These are phyloP conservation scores for Pectinophora gossypiella DNA, from an alignment of 1,140 invertebrate species.

Conservation along the genomic window DNA sequence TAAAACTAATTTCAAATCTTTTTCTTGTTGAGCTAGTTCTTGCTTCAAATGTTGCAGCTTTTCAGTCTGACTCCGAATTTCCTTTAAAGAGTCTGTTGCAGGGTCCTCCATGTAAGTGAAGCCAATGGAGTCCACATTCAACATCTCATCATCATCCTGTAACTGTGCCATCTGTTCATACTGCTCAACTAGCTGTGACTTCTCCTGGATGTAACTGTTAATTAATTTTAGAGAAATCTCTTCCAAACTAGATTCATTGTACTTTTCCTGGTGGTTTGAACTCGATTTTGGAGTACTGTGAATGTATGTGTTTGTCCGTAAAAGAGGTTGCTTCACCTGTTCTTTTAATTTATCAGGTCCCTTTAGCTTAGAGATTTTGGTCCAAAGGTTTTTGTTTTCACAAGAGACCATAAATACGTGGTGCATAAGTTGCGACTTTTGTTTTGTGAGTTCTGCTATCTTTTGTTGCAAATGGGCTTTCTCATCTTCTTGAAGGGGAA, in stretches of 20 bases:
- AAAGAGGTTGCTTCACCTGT: constrained; percentile 57
- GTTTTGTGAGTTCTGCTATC: constrained; percentile 80
- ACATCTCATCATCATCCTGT: constrained; percentile 70
- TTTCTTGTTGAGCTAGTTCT: constrained; percentile 79
- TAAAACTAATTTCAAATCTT: constrained; percentile 74
- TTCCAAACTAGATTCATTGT: constrained; percentile 81
- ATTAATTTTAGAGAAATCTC: constrained; percentile 85
- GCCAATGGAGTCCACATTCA: constrained; percentile 78
- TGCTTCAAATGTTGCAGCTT: constrained; percentile 79
- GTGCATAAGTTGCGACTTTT: constrained; percentile 84
- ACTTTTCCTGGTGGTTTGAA: constrained; percentile 67
- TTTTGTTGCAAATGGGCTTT: constrained; percentile 73
- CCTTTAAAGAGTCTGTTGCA: constrained; percentile 77
- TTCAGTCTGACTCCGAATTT: constrained; percentile 80
- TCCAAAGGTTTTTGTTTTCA: constrained; percentile 88
- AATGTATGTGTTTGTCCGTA: constrained; percentile 79
- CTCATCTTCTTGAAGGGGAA: constrained; percentile 62
- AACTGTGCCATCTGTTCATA: constrained; percentile 79
- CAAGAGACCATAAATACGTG: constrained; percentile 86
- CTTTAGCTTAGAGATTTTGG: constrained; percentile 79
- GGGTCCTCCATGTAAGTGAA: constrained; percentile 81
- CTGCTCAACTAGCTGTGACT: constrained; percentile 80
- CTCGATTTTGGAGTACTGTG: constrained; percentile 77
- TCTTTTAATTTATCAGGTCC: constrained; percentile 62
- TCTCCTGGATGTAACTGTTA: constrained; percentile 80